Conservation (phyloP, 1,140 invertebrate species). For the Semibalanus balanoides region DNA sequence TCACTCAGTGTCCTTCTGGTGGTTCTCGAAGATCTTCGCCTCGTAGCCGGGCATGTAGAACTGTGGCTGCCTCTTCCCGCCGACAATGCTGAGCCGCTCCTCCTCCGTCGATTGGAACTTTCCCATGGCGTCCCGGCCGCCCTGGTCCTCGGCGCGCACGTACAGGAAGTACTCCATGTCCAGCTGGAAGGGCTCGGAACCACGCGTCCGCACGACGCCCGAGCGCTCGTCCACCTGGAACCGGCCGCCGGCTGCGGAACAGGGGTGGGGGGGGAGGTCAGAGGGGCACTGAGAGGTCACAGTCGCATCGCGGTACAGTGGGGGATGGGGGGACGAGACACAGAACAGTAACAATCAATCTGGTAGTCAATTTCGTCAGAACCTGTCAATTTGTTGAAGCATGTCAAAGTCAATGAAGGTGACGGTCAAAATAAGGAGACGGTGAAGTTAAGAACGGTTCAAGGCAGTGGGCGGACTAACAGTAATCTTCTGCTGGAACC, state of each 20-base stretch:
- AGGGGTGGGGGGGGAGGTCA: neutral
- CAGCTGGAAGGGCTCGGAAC: constrained; percentile 77
- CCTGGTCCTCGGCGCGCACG: constrained; percentile 90
- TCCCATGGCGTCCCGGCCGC: constrained; percentile 72
- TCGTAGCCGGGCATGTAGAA: constrained; percentile 87
- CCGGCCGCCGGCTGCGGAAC: constrained; percentile 44
- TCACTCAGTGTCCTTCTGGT: constrained; percentile 91
- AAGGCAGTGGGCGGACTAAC: too few relatives aligned
- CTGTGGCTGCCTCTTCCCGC: constrained; percentile 81
- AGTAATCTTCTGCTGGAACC: too few relatives aligned
- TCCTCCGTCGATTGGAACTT: constrained; percentile 80
- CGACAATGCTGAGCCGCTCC: constrained; percentile 78
- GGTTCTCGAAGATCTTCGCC: constrained; percentile 86
- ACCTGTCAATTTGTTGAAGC: too few relatives aligned
- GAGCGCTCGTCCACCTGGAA: constrained; percentile 85
- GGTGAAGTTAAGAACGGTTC: too few relatives aligned
- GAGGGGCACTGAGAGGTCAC: too few relatives aligned
- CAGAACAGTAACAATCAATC: too few relatives aligned
- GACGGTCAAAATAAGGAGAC: too few relatives aligned
- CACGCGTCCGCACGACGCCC: constrained; percentile 79
- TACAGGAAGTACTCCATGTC: constrained; percentile 94
- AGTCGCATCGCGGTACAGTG: too few relatives aligned
- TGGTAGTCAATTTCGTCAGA: too few relatives aligned
- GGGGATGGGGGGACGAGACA: too few relatives aligned
- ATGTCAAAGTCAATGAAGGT: too few relatives aligned